Conservation (phyloP, 1,140 invertebrate species). For the Pogonomyrmex barbatus region DNA sequence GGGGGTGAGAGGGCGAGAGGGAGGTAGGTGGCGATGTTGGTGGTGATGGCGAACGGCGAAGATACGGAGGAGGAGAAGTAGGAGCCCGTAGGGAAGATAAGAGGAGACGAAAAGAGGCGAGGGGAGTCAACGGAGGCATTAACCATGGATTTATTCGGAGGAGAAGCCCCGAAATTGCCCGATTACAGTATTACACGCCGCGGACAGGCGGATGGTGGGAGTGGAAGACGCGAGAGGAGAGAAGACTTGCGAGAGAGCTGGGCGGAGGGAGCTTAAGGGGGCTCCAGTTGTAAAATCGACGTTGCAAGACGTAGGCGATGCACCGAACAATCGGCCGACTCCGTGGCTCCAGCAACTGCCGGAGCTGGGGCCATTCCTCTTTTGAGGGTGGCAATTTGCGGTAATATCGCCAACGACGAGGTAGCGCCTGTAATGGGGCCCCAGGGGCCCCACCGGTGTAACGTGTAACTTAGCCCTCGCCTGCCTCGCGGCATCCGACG, state of each 20-base stretch:
- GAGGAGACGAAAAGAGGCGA: constrained; percentile 46
- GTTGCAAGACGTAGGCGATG: constrained; percentile 75
- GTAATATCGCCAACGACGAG: constrained; percentile 85
- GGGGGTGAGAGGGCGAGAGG: constrained; percentile 11
- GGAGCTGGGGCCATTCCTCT: constrained; percentile 81
- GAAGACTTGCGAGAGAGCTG: constrained; percentile 10
- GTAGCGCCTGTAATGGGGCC: constrained; percentile 83
- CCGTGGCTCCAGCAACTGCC: constrained; percentile 72
- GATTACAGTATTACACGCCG: constrained; percentile 84
- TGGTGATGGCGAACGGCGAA: constrained; percentile 30
- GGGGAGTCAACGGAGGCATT: constrained; percentile 74
- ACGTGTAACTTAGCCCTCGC: constrained; percentile 73
- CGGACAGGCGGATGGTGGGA: constrained; percentile 47
- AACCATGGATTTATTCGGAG: constrained; percentile 85
- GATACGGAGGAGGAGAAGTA: constrained; percentile 26
- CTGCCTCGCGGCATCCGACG: constrained; percentile 54
- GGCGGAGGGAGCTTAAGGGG: constrained; percentile 10
- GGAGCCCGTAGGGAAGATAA: constrained; percentile 49
- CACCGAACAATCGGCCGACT: constrained; percentile 75
- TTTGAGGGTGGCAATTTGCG: constrained; percentile 86
- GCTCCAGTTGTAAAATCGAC: constrained; percentile 82
- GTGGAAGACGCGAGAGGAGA: constrained; percentile 47
- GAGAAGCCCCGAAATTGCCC: constrained; percentile 83
- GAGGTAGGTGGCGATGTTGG: not conserved
- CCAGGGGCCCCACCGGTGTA: constrained; percentile 71